These are phyloP conservation scores for Phasia obesa DNA, from an alignment of 2,888 invertebrate genomes.

Conservation along the genomic window DNA sequence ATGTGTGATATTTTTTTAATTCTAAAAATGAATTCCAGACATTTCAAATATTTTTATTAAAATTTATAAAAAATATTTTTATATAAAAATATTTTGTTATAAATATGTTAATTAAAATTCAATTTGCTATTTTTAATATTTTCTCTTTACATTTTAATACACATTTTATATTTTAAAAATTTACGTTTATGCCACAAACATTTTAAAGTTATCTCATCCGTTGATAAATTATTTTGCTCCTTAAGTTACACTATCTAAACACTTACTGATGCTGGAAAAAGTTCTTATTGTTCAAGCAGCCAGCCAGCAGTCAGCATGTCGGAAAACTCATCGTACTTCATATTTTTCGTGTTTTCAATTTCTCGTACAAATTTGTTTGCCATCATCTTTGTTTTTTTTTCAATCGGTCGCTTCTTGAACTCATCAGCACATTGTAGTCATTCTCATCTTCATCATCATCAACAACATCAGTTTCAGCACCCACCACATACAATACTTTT, in stretches of 20 bases:
- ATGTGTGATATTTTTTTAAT: too few species aligned
- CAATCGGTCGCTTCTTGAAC: conserved; percentile 34
- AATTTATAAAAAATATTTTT: neutral
- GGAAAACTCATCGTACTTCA: conserved; percentile 59
- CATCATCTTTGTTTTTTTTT: conserved; percentile 52
- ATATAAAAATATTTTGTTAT: neutral
- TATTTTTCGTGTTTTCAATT: conserved; percentile 54
- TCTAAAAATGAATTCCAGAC: too few species aligned
- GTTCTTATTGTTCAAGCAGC: conserved; percentile 43
- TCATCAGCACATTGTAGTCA: conserved; percentile 42
- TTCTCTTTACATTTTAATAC: neutral
- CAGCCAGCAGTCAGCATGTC: conserved; percentile 40
- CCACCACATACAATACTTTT: conserved; percentile 10
- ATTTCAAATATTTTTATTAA: neutral
- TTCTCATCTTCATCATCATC: conserved; percentile 34
- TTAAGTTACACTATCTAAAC: conserved; percentile 58
- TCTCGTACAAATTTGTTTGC: conserved; percentile 41
- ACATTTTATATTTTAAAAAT: conserved; percentile 21
- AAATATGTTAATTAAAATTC: neutral
- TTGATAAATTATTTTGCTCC: conserved; percentile 25
- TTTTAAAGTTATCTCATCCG: conserved; percentile 22
- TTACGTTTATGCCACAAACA: conserved; percentile 6
- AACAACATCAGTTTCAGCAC: conserved; percentile 32
- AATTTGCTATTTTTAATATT: conserved; percentile 1
- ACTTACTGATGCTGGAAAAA: conserved; percentile 66